A percentile compares a stretch with the other conserved stretches of the same genome.
Evolutionary conservation across 2,797 vertebrate species (phyloP).

Genomic region (Hephaestus fuliginosus): DNA sequence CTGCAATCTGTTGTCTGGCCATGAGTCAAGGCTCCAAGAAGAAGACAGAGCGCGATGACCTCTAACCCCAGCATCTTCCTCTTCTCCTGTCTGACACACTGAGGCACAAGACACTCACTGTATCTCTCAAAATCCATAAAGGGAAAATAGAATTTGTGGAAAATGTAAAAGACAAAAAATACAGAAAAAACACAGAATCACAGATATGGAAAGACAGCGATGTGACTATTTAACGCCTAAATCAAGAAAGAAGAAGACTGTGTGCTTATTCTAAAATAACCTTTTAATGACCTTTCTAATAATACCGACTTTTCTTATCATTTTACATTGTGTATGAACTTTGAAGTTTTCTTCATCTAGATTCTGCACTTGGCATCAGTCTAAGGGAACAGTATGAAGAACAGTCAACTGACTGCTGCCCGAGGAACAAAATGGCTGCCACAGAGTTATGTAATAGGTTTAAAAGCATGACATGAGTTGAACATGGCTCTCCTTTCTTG

Average conservation of each 20-base stretch:
- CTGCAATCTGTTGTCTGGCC: slow-evolving; percentile 64
- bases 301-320: background rate
- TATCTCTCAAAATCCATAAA: background rate
- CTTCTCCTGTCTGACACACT: slow-evolving; percentile 68
- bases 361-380: slow-evolving; percentile 32
- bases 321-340: background rate
- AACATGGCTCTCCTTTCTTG: slow-evolving; percentile 15
- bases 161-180: background rate
- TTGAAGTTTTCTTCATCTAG: background rate
- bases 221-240: background rate
- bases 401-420: background rate
- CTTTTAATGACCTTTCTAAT: background rate
- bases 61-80: slow-evolving; percentile 78
- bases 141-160: background rate
- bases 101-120: slow-evolving; percentile 12
- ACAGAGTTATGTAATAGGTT: slow-evolving; percentile 36
- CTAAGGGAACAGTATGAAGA: background rate
- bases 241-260: background rate
- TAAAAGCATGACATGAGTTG: slow-evolving; percentile 17
- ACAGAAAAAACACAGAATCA: background rate
- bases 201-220: slow-evolving; percentile 6
- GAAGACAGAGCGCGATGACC: slow-evolving; percentile 70
- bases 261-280: background rate
- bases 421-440: slow-evolving; percentile 61
- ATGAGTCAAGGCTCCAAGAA: slow-evolving; percentile 72